Evolutionary conservation across 2,888 invertebrate species (phyloP).

Genomic region (Cephus pygmeus): DNA sequence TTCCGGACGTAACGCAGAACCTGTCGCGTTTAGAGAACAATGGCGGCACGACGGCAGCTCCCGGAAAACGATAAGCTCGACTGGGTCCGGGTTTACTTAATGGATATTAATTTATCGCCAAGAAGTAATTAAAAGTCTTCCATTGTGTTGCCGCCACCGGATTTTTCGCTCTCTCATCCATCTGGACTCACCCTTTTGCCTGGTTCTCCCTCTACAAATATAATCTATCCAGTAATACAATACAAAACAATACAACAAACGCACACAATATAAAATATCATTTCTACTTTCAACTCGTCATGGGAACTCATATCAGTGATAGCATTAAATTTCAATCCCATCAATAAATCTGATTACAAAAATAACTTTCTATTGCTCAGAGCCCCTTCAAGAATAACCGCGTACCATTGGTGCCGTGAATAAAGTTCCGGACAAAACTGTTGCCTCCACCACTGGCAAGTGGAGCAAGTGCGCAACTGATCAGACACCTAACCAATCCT

Average conservation of each 20-base stretch:
- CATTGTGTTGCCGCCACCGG: neutral
- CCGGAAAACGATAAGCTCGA: slow-evolving; percentile 1
- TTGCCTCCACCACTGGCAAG: neutral
- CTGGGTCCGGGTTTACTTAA: neutral
- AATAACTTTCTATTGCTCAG: neutral
- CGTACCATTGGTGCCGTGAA: neutral
- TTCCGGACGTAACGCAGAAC: neutral
- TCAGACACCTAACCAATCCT: neutral
- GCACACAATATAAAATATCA: neutral
- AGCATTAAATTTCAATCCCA: neutral
- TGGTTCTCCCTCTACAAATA: neutral
- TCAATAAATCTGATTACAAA: neutral
- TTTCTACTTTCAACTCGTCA: neutral
- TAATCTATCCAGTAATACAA: neutral
- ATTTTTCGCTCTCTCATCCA: neutral
- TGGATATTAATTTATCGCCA: slow-evolving; percentile 5
- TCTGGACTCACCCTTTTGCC: neutral
- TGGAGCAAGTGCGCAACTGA: neutral
- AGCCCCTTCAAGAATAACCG: neutral
- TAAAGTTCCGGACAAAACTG: neutral
- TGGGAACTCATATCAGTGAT: neutral
- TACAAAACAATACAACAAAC: neutral
- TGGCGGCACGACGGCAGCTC: neutral
- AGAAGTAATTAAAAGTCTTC: slow-evolving; percentile 6
- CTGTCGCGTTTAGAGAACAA: neutral